Evolutionary conservation across 1,140 invertebrate species (phyloP).

Genomic region (Eulimnadia texana): DNA sequence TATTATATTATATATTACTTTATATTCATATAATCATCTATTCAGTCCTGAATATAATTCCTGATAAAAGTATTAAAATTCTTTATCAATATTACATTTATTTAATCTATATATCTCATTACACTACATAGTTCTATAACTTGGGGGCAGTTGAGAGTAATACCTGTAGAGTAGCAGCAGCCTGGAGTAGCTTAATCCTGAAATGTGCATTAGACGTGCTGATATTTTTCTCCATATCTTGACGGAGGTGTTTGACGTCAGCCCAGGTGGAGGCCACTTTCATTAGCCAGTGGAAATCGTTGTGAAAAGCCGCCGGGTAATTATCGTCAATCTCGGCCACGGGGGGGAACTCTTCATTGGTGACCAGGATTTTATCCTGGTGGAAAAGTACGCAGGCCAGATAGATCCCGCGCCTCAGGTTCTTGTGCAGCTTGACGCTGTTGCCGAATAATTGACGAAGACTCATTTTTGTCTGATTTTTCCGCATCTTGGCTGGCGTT

Average conservation of each 20-base stretch:
- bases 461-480: slow-evolving; percentile 68
- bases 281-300: slow-evolving; percentile 94
- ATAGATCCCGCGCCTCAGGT: slow-evolving; percentile 74
- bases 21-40: no score
- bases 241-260: slow-evolving; percentile 72
- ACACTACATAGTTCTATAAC: no score
- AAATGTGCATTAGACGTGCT: slow-evolving; percentile 77
- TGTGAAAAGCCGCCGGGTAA: slow-evolving; percentile 75
- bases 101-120: no score
- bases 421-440: slow-evolving; percentile 88
- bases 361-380: slow-evolving; percentile 87
- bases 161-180: slow-evolving; percentile 85
- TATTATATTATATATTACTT: no score
- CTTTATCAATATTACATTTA: no score
- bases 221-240: slow-evolving; percentile 85
- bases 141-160: no score
- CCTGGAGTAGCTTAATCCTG: slow-evolving; percentile 76
- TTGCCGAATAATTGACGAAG: slow-evolving; percentile 88
- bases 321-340: slow-evolving; percentile 93
- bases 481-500: slow-evolving; percentile 39
- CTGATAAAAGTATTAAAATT: no score
- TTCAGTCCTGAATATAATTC: no score
- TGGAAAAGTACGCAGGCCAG: slow-evolving; percentile 81
- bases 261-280: slow-evolving; percentile 88
- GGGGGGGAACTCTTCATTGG: slow-evolving; percentile 89